Base-by-base conservation (phyloP, 2,888 invertebrate genomes). In the Tiphia femorata region DNA sequence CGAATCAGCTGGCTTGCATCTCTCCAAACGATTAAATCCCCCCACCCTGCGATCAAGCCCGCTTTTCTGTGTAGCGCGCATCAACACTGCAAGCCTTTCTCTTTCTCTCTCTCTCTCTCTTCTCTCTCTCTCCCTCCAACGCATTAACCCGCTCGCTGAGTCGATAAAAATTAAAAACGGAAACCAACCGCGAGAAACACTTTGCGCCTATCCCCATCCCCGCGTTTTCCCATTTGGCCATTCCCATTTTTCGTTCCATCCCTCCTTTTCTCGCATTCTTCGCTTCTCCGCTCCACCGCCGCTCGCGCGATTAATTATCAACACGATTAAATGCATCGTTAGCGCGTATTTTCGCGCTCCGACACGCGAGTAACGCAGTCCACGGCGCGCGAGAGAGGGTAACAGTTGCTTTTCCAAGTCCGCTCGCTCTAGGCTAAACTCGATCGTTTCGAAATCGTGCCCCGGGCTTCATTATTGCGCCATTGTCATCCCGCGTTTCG, bases 251-350 rank as follows among this genome's bases (percentile, higher is more conserved):
- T n/a, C n/a, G n/a, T n/a, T n/a, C n/a, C n/a, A n/a, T n/a, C n/a
- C n/a, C n/a, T n/a, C n/a, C n/a, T n/a, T n/a, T n/a, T n/a, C n/a
- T n/a, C n/a, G n/a, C n/a, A n/a, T n/a, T n/a, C n/a, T n/a, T n/a
- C n/a, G n/a, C n/a, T n/a, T n/a, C 12, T 12, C 12, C 12, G 33
- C 29, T 33, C 33, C 12, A 14, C 4, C 8, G 25, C 25, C 8
- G 19, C 10, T 49, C 25, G 29, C 37, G 35, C 27, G 20, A 44
- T 51, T 56, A 47, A 56, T 56, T 59, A 51, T 40, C 20, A 25
- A 10, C 5, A 23, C 33, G 20, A 52, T 59, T 49, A 51, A 59
- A 52, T 49, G 44, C 53, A 38, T 48, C 49, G 57, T 53, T 53
- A 53, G 46, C 35, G 57, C 47, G 57, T 49, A 48, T 53, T 61